Conservation (phyloP, 2,888 invertebrate genomes). For the Octodonta nipae region DNA sequence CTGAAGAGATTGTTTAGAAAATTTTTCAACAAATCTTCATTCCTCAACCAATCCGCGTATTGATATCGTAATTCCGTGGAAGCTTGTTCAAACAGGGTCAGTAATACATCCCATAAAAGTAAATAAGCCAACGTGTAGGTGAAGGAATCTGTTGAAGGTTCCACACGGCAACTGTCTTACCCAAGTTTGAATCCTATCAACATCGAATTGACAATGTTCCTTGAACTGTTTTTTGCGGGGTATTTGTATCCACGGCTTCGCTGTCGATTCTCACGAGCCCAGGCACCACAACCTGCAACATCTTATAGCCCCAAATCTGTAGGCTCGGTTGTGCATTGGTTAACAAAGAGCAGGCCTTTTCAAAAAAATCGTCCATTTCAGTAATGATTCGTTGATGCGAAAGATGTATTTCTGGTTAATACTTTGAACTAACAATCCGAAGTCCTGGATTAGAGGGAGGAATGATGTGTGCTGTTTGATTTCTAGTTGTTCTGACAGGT, state of each 20-base stretch:
- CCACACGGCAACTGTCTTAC: conserved; percentile 43
- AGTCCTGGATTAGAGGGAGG: conserved; percentile 25
- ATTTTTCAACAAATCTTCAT: conserved; percentile 39
- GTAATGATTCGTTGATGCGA: conserved; percentile 23
- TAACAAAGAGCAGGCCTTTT: conserved; percentile 31
- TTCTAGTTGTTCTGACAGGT: conserved; percentile 21
- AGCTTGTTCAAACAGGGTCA: conserved; percentile 51
- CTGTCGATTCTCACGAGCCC: conserved; percentile 38
- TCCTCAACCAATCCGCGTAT: conserved; percentile 56
- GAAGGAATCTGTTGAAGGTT: conserved; percentile 43
- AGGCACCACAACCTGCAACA: conserved; percentile 33
- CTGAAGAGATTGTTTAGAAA: conserved; percentile 49
- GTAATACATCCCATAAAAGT: conserved; percentile 55
- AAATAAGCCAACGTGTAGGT: conserved; percentile 53
- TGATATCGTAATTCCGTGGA: conserved; percentile 57
- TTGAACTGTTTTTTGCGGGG: conserved; percentile 36
- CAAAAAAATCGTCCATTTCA: conserved; percentile 32
- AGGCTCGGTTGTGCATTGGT: conserved; percentile 31
- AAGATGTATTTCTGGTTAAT: conserved; percentile 23
- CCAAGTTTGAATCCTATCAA: conserved; percentile 41
- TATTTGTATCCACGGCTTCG: conserved; percentile 32
- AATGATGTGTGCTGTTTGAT: conserved; percentile 12
- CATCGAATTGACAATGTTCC: conserved; percentile 38
- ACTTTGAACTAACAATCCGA: conserved; percentile 21
- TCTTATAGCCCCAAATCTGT: conserved; percentile 39